phyloP scores from a whole-genome alignment of 2,797 vertebrate genomes.

The Selene dorsalis region DNA sequence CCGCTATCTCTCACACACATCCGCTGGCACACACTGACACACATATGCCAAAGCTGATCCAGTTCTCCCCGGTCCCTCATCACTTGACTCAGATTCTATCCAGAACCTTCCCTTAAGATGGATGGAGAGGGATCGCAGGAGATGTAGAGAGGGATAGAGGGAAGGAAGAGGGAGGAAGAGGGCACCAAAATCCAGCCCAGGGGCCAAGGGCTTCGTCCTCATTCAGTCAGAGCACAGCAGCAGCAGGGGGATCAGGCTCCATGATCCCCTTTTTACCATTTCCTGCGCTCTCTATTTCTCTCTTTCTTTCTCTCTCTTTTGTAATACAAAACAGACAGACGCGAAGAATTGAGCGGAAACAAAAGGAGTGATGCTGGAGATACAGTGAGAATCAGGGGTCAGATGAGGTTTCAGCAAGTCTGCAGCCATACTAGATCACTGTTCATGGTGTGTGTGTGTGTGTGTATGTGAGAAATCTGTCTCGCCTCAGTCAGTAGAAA shows the following conservation, averaged over 20 bases:
- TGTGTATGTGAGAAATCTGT: background rate
- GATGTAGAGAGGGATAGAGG: constrained; percentile 26
- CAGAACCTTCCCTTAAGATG: constrained; percentile 59
- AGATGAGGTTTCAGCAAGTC: background rate
- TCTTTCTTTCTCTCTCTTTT: background rate
- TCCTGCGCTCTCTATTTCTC: background rate
- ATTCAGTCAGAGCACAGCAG: constrained; percentile 65
- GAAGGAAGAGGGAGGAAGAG: constrained; percentile 16
- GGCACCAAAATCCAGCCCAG: constrained; percentile 52
- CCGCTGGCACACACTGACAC: constrained; percentile 64
- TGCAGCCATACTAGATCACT: background rate
- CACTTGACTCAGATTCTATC: constrained; percentile 73
- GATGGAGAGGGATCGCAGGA: constrained; percentile 58
- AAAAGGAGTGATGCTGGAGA: background rate
- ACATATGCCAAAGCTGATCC: constrained; percentile 68
- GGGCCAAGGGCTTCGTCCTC: constrained; percentile 57
- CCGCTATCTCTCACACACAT: constrained; percentile 17
- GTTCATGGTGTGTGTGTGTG: background rate
- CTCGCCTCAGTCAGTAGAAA: background rate
- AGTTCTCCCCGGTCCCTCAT: constrained; percentile 70
- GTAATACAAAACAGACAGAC: constrained; percentile 12
- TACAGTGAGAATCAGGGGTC: background rate
- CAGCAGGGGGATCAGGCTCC: background rate
- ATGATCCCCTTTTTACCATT: constrained; percentile 18
- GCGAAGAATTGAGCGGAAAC: background rate